Base-by-base conservation (phyloP, 2,888 invertebrate genomes). In the Phaonia tiefii region DNA sequence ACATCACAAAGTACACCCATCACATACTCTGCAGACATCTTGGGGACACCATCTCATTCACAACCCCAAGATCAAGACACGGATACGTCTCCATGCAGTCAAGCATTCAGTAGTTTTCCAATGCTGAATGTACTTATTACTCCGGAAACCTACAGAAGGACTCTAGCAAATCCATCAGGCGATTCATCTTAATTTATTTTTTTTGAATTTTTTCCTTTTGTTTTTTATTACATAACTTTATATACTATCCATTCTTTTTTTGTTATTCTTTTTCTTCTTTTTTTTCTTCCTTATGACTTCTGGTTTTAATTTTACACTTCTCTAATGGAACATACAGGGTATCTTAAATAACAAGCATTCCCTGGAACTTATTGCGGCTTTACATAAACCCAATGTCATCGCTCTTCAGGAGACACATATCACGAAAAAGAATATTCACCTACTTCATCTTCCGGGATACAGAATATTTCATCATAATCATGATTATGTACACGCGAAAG, bases 391-490 rank as follows among this genome's bases (percentile, higher is more conserved):
- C 0, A 44, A 25, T 5, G 31, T 71, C 1, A 25, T 71, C 8
- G 58, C 26, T 20, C 56, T n/a, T n/a, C n/a, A n/a, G n/a, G n/a
- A n/a, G n/a, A n/a, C n/a, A n/a, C n/a, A n/a, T n/a, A n/a, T n/a
- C n/a, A n/a, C n/a, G n/a, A n/a, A n/a, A n/a, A n/a, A n/a, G n/a
- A n/a, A n/a, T n/a, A n/a, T n/a, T n/a, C n/a, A n/a, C n/a, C n/a
- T n/a, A n/a, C n/a, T n/a, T n/a, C n/a, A n/a, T n/a, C n/a, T n/a
- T n/a, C n/a, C n/a, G n/a, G n/a, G n/a, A n/a, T n/a, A n/a, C n/a
- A n/a, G n/a, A n/a, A n/a, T n/a, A n/a, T n/a, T n/a, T 78, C 46
- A 75, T 3, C 74, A 73, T 22, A 63, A 63, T 26, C 17, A 73
- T 3, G 11, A 54, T 25, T 42, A 54, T 25, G 13, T 8, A 22